A percentile compares a stretch with the other conserved stretches of the same genome.
Evolutionary conservation across 2,797 vertebrate genomes (phyloP).

Genomic region (Amphiprion clarkii): DNA sequence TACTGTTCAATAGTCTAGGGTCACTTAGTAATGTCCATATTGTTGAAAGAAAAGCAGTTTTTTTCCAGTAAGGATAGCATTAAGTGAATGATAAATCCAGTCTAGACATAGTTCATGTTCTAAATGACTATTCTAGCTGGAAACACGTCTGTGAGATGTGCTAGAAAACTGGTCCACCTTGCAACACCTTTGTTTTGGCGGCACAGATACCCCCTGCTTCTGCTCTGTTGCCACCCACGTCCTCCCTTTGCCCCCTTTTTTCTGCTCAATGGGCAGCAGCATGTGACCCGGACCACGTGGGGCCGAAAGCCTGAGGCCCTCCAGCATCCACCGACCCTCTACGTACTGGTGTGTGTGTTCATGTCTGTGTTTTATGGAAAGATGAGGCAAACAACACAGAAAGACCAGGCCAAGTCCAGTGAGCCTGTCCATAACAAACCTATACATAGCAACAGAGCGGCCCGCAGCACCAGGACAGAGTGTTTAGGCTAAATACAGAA

Average conservation of each 20-base stretch:
- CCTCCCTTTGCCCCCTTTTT: constrained; percentile 27
- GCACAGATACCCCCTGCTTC: constrained; percentile 7
- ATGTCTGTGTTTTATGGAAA: constrained; percentile 59
- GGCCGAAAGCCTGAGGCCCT: constrained; percentile 37
- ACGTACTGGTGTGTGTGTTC: not conserved
- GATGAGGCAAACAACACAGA: constrained; percentile 54
- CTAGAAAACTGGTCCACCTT: no score
- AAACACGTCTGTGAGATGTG: no score
- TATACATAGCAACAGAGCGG: constrained; percentile 70
- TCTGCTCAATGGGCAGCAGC: constrained; percentile 63
- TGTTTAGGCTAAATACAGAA: constrained; percentile 72
- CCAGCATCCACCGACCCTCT: constrained; percentile 46
- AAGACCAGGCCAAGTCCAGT: constrained; percentile 64
- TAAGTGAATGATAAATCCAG: no score
- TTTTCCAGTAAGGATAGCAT: no score
- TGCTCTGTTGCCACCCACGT: constrained; percentile 12
- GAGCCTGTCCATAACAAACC: constrained; percentile 69
- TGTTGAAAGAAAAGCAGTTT: no score
- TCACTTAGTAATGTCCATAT: no score
- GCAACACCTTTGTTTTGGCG: no score
- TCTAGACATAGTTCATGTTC: no score
- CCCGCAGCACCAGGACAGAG: constrained; percentile 64
- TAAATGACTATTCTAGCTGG: no score
- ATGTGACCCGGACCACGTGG: constrained; percentile 68
- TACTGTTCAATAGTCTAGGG: no score